Evolutionary conservation across 2,797 vertebrate genomes (phyloP).

Genomic region (Smutsia gigantea): DNA sequence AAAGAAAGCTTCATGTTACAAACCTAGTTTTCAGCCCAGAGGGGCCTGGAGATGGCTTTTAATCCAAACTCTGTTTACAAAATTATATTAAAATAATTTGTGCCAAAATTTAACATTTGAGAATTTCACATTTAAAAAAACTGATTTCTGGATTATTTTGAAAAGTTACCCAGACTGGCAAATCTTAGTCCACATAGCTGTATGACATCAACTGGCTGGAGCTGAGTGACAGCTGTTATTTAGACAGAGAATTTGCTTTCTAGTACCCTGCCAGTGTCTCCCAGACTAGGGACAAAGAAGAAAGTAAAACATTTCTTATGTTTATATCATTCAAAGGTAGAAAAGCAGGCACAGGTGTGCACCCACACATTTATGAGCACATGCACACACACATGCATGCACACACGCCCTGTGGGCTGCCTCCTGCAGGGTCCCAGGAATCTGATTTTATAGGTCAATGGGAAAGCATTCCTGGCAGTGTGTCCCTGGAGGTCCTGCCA

Average conservation of each 20-base stretch:
- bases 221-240: background rate
- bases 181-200: background rate
- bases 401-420: background rate
- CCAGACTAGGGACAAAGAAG: background rate
- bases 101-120: conserved; percentile 4
- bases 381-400: background rate
- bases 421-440: background rate
- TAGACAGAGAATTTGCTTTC: background rate
- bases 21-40: background rate
- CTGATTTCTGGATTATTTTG: background rate
- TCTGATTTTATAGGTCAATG: background rate
- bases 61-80: background rate
- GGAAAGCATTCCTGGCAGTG: background rate
- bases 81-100: background rate
- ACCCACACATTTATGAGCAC: background rate
- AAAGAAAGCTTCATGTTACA: background rate
- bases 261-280: background rate
- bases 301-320: background rate
- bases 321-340: background rate
- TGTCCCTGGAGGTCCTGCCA: background rate
- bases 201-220: background rate
- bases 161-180: background rate
- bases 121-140: background rate
- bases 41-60: background rate
- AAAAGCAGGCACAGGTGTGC: background rate